Conservation (phyloP, 2,888 invertebrate genomes). For the Drosophila aldrichi region DNA sequence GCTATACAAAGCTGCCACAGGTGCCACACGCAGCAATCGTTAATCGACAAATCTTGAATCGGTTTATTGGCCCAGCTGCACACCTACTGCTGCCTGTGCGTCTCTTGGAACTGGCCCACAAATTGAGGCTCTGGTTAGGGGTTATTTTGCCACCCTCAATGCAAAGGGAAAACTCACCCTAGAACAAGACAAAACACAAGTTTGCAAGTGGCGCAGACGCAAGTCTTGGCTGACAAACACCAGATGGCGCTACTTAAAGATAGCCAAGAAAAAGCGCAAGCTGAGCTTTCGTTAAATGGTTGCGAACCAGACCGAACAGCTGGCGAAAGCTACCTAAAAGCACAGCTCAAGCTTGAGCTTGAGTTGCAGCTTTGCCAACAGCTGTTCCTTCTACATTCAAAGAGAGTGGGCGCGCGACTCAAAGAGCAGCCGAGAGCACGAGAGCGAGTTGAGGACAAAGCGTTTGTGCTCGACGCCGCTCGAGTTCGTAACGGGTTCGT, state of each 20-base stretch:
- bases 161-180: constrained; percentile 12
- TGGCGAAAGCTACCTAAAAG: constrained; percentile 10
- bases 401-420: constrained; percentile 10
- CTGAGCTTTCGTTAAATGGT: constrained; percentile 1
- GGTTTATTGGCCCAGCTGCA: constrained; percentile 4
- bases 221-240: not conserved
- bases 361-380: constrained; percentile 28
- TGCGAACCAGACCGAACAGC: constrained; percentile 8
- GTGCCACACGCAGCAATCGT: constrained; percentile 8
- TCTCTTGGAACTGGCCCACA: constrained; percentile 22
- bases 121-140: not conserved
- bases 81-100: constrained; percentile 4
- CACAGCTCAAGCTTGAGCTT: constrained; percentile 28
- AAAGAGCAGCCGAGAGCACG: constrained; percentile 1
- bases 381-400: constrained; percentile 23
- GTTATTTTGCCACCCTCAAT: not conserved
- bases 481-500: constrained; percentile 70
- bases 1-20: not conserved
- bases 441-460: constrained; percentile 10
- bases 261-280: constrained; percentile 14
- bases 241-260: constrained; percentile 28
- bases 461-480: constrained; percentile 51
- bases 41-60: constrained; percentile 28
- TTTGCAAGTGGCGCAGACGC: constrained; percentile 31
- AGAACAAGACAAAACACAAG: not conserved